phyloP scores from a whole-genome alignment of 2,888 invertebrate species.

The Caenorhabditis sulstoni region DNA sequence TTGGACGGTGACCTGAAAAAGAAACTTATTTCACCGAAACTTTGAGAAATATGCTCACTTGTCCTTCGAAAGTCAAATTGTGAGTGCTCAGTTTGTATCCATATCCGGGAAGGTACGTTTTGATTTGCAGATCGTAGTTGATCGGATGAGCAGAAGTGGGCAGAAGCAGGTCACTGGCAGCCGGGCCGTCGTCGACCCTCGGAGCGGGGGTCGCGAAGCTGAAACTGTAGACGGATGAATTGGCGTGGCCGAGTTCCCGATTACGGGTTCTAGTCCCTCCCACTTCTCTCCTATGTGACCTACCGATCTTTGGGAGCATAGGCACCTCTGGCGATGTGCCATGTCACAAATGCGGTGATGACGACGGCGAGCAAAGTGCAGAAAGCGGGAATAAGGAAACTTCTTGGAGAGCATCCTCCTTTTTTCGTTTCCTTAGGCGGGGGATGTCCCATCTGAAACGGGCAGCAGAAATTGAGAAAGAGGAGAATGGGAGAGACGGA shows the following conservation, averaged over 20 bases:
- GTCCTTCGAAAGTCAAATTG: constrained; percentile 77
- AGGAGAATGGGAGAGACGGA: background rate
- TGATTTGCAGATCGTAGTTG: constrained; percentile 74
- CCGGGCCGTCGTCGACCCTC: constrained; percentile 28
- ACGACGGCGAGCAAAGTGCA: constrained; percentile 25
- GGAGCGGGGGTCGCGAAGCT: background rate
- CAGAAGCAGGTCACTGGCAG: constrained; percentile 70
- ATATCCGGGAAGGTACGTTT: constrained; percentile 78
- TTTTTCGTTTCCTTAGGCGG: constrained; percentile 31
- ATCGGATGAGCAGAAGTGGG: constrained; percentile 66
- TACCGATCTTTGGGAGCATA: constrained; percentile 2
- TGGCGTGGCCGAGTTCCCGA: no score
- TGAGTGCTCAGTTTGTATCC: constrained; percentile 63
- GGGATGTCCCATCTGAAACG: constrained; percentile 58
- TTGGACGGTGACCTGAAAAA: constrained; percentile 66
- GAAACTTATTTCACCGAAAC: background rate
- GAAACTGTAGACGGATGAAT: no score
- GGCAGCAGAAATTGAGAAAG: background rate
- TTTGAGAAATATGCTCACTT: constrained; percentile 30
- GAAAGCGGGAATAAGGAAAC: constrained; percentile 14
- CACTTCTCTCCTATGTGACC: background rate
- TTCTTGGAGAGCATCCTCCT: constrained; percentile 1
- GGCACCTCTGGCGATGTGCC: constrained; percentile 28
- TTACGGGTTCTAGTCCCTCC: background rate
- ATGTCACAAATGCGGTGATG: constrained; percentile 46